Conservation (phyloP, 2,113 vertebrate species). For the Uropsilus gracilis region DNA sequence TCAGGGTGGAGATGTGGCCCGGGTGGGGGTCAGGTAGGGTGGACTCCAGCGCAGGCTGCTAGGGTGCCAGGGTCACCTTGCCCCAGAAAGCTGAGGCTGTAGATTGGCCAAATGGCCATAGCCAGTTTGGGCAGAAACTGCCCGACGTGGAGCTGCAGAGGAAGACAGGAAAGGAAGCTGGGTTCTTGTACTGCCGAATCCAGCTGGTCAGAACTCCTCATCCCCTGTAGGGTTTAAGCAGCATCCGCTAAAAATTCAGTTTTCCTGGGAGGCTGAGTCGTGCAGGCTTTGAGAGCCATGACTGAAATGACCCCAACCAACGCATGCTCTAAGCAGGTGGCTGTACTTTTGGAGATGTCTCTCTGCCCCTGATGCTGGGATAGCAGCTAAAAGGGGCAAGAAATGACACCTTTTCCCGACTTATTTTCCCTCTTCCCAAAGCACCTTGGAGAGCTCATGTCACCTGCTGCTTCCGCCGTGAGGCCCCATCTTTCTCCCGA, state of each 20-base stretch:
- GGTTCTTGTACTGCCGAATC: background rate
- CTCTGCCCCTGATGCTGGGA: too few species aligned
- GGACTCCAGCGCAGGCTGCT: background rate
- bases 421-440: background rate
- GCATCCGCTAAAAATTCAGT: background rate
- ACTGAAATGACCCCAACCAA: background rate
- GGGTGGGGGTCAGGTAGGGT: too few species aligned
- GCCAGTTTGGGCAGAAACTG: background rate
- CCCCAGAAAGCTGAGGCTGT: background rate
- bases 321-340: too few species aligned
- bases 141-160: background rate
- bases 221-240: background rate
- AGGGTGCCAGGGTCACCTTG: fast-evolving
- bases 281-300: background rate
- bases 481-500: background rate
- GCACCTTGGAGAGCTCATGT: background rate
- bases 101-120: background rate
- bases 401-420: background rate
- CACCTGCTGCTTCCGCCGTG: background rate
- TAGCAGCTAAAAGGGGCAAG: too few species aligned
- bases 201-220: background rate
- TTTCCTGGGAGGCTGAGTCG: background rate
- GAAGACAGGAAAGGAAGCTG: background rate
- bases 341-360: too few species aligned
- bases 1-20: background rate